A percentile compares a stretch with the other conserved stretches of the same genome.
Evolutionary conservation across 2,113 vertebrate species (phyloP).

Genomic region (Girardinichthys multiradiatus): DNA sequence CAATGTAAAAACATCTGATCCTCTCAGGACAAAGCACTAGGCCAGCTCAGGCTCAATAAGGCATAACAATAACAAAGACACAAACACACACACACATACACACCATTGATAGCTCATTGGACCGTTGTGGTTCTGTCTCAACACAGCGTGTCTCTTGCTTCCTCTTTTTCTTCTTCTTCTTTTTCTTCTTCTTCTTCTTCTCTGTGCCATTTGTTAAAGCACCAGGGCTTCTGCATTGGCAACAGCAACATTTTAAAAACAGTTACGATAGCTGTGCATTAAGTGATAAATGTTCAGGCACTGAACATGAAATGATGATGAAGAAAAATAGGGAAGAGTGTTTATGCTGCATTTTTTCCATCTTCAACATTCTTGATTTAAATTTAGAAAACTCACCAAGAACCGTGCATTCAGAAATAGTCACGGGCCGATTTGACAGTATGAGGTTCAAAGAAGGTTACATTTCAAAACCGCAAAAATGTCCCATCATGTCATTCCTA

Average conservation of each 20-base stretch:
- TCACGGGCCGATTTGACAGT: too few relatives aligned
- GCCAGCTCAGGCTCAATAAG: slow-evolving; percentile 7
- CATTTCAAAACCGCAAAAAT: too few relatives aligned
- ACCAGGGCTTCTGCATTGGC: slow-evolving; percentile 61
- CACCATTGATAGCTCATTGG: slow-evolving; percentile 76
- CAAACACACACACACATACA: slow-evolving; percentile 10
- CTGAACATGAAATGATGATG: not conserved
- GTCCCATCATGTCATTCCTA: too few relatives aligned
- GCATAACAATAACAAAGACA: not conserved
- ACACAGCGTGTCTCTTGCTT: slow-evolving; percentile 87
- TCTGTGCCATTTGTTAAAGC: slow-evolving; percentile 89
- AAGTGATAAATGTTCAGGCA: not conserved
- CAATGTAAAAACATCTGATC: slow-evolving; percentile 3
- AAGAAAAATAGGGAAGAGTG: too few relatives aligned
- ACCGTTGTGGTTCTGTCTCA: slow-evolving; percentile 81
- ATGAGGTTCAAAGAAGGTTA: too few relatives aligned
- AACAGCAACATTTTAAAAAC: slow-evolving; percentile 35
- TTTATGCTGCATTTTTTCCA: not conserved
- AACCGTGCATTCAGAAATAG: too few relatives aligned
- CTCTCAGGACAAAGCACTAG: slow-evolving; percentile 16
- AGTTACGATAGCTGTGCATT: slow-evolving; percentile 23
- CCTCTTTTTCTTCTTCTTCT: slow-evolving; percentile 91
- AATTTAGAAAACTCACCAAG: not conserved
- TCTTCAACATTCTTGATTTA: not conserved
- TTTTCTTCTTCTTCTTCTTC: slow-evolving; percentile 86